phyloP scores from a whole-genome alignment of 2,113 vertebrate species.

The Chionodraco myersi region DNA sequence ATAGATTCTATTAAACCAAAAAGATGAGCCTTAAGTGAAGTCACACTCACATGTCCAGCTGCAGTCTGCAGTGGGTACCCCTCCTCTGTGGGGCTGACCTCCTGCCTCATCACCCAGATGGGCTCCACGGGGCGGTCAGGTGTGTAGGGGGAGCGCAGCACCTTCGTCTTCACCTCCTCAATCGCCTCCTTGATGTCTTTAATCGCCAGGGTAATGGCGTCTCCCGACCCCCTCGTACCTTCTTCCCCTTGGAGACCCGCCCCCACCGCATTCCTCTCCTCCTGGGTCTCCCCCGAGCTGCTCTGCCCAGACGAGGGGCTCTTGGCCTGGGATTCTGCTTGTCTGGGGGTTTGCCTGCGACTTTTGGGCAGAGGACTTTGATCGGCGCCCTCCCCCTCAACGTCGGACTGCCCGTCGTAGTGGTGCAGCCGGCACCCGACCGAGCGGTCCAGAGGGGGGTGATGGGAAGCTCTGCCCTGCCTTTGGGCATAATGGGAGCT shows the following conservation, averaged over 20 bases:
- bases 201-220: conserved; percentile 95
- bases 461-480: conserved; percentile 37
- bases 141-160: conserved; percentile 94
- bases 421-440: conserved; percentile 85
- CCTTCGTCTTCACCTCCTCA: conserved; percentile 96
- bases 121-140: conserved; percentile 94
- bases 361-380: conserved; percentile 89
- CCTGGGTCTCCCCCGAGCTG: conserved; percentile 31
- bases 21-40: neutral
- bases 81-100: conserved; percentile 91
- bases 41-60: conserved; percentile 86
- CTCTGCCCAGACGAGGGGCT: conserved; percentile 33
- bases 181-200: conserved; percentile 97
- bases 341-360: conserved; percentile 75
- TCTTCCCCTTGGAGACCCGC: conserved; percentile 65
- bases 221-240: conserved; percentile 86
- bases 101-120: conserved; percentile 98
- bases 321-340: conserved; percentile 85
- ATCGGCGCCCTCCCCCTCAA: conserved; percentile 88
- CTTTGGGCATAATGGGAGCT: conserved; percentile 18
- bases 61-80: conserved; percentile 83
- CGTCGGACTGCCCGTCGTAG: conserved; percentile 93
- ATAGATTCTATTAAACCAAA: no score
- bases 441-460: conserved; percentile 56
- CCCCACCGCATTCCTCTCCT: conserved; percentile 12